Base-by-base conservation (phyloP, 2,888 invertebrate species). In the Panorpa germanica region DNA sequence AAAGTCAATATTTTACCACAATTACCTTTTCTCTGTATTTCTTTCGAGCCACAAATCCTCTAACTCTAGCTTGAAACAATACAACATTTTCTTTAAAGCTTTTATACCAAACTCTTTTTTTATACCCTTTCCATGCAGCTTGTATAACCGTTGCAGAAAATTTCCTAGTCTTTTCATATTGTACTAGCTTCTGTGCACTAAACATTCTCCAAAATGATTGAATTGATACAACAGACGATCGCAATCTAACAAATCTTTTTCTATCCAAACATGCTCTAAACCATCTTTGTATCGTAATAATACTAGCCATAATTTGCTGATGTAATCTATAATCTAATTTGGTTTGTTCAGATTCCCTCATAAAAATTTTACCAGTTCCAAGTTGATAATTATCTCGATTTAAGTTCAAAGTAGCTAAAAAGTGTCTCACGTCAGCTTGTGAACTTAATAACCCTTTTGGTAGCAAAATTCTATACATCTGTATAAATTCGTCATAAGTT, bases 401-500 rank as follows among this genome's bases (percentile, higher is more conserved):
- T 38, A 91, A 61, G 49, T 85, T 78, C 37, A 88, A 60, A 5
- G 76, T 78, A 9, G 74, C 64, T 28, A 93, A 59, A 56, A 91
- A 91, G 40, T 77, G 69, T 35, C 76, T 61, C 6, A 93, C 83
- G 47, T 93, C 91, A 9, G 67, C 63, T 50, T 85, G 81, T 2
- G 82, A 81, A 52, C 86, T 88, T 8, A 81, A 57, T 38, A 85
- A 55, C 11, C 86, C 90, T 46, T 82, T 81, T 0, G 86, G 86
- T 41, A 93, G 56, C 35, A 95, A 57, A 50, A 91, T 90, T 45
- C 91, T 65, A 52, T 93, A 93, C 34, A 85, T 58, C 46, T 88
- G 86, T 37, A 86, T 82, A 52, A 95, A 95, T 54, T 91, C 90
- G 49, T 90, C 86, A 52, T 90, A 91, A 0, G 83, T 78, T 19